Percentiles rank a stretch among this genome's conserved stretches.
Evolutionary conservation across 2,888 invertebrate species (phyloP).

Genomic region (Drosophila falleni): DNA sequence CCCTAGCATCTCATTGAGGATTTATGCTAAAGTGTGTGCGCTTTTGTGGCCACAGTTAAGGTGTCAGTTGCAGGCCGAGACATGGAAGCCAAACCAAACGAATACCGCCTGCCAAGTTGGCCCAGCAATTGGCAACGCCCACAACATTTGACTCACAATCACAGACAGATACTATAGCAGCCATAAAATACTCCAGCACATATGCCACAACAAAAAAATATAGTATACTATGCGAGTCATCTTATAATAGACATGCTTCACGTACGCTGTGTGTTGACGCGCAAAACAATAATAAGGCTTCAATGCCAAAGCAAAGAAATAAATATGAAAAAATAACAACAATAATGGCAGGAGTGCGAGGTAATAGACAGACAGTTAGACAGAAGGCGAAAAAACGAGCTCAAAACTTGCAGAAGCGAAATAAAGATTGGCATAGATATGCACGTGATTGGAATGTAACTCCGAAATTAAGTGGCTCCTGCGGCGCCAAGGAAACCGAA

Average conservation of each 20-base stretch:
- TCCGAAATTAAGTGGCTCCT: constrained; percentile 74
- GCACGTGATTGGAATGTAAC: constrained; percentile 82
- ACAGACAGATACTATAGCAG: constrained; percentile 13
- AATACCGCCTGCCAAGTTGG: constrained; percentile 35
- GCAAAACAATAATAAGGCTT: constrained; percentile 61
- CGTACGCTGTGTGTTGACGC: constrained; percentile 48
- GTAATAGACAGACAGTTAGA: constrained; percentile 1
- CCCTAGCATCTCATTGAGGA: constrained; percentile 37
- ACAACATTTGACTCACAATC: constrained; percentile 38
- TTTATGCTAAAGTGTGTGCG: constrained; percentile 48
- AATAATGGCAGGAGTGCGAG: background rate
- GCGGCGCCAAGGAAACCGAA: constrained; percentile 58
- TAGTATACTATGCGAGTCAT: constrained; percentile 33
- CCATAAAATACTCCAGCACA: constrained; percentile 33
- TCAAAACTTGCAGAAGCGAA: constrained; percentile 68
- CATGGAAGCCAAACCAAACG: constrained; percentile 9
- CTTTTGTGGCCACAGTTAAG: constrained; percentile 47
- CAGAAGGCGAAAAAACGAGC: constrained; percentile 26
- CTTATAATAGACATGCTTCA: constrained; percentile 63
- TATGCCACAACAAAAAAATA: constrained; percentile 46
- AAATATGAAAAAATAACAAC: constrained; percentile 31
- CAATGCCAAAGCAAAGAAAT: constrained; percentile 25
- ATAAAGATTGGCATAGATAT: constrained; percentile 74
- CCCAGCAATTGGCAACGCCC: constrained; percentile 50
- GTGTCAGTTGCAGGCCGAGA: constrained; percentile 67